Evolutionary conservation across 2,888 invertebrate genomes (phyloP), one percentile per base, ranked within the genome.

Genomic region (Aphodius granarius): DNA sequence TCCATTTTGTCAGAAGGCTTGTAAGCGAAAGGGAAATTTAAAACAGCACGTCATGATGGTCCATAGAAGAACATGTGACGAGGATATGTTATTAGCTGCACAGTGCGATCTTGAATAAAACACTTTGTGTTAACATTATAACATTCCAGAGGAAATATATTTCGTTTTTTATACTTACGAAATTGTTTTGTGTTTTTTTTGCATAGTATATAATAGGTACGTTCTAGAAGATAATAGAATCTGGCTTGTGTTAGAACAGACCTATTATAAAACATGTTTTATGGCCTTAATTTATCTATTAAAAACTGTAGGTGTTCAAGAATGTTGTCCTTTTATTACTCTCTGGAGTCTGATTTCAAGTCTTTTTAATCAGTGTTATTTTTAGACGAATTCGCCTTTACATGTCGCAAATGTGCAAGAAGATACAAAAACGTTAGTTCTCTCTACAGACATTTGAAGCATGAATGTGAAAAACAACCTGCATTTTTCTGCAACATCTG

Each of bases 401-500:
- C 15, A 20, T 68, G 68, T 13, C 2, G 6, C 2, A 20, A 68
- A n/a, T 90, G 91, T 81, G 86, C 87, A 71, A 90, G 89, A 80
- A 85, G 85, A 71, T 91, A 90, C 81, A 88, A 88, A 20, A 89
- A 89, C 84, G 87, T 89, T 78, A 87, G 89, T 79, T 90, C 89
- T 81, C 86, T 91, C 79, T 87, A 87, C 77, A 88, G 89, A n/a
- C 91, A 91, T 79, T 81, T 89, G 78, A 88, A 88, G 74, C 87
- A 89, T 78, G 90, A 91, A 80, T 91, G 91, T 80, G 90, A 90
- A 73, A 88, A 89, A 76, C 86, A 86, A 77, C 90, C 91, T 0
- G 87, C 87, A 19, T 89, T 89, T 79, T 86, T 86, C 76, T 91
- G 91, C 78, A 86, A 86, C 0, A 87, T 88, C 79, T 91, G 91